A percentile compares a stretch with the other conserved stretches of the same genome.
These are phyloP conservation scores for Gila robusta DNA, from an alignment of 2,797 vertebrate species.

Conservation along the genomic window DNA sequence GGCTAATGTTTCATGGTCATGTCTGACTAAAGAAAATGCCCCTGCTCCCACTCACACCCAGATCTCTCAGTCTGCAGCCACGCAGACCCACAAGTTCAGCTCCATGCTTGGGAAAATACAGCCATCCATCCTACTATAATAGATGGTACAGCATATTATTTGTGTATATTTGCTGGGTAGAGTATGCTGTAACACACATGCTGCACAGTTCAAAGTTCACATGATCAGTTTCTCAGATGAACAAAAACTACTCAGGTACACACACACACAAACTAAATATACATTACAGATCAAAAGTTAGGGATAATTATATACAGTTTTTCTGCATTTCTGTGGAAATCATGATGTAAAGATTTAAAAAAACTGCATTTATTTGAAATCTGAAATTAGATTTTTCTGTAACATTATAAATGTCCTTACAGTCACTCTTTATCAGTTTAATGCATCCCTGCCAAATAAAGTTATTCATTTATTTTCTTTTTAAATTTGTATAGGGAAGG, in stretches of 20 bases:
- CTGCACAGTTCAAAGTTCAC: neutral
- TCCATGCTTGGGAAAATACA: conserved; percentile 48
- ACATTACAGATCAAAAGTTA: neutral
- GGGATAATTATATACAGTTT: neutral
- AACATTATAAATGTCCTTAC: no score
- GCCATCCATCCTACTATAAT: neutral
- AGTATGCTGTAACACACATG: neutral
- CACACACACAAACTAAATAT: no score
- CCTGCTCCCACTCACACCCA: conserved; percentile 36
- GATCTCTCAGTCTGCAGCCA: conserved; percentile 45
- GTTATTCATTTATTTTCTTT: no score
- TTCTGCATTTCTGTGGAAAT: neutral
- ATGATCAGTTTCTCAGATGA: neutral
- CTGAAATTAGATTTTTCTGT: no score
- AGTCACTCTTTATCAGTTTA: no score
- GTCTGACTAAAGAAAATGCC: conserved; percentile 53
- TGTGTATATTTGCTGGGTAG: neutral
- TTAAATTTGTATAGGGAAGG: neutral
- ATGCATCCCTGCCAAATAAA: no score
- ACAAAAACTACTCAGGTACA: neutral
- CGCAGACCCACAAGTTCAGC: conserved; percentile 26
- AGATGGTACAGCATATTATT: conserved; percentile 11
- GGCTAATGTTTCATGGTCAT: conserved; percentile 61
- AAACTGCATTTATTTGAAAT: no score
- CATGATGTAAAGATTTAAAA: neutral